phyloP scores from a whole-genome alignment of 2,797 vertebrate genomes.

The Linurgus olivaceus region DNA sequence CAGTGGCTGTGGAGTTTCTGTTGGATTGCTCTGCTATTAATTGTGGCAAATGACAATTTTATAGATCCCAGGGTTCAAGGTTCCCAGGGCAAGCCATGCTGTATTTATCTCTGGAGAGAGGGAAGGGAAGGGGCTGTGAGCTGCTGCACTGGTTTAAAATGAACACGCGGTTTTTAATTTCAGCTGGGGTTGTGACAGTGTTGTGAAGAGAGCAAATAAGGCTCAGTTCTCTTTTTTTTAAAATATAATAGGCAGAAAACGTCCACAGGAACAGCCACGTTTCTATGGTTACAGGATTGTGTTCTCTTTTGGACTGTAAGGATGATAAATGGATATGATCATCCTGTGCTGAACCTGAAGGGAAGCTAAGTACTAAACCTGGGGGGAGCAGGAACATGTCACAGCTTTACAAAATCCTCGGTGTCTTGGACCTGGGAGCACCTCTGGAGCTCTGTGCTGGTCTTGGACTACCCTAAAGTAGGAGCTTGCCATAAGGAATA shows the following conservation, averaged over 20 bases:
- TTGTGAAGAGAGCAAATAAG: constrained; percentile 1
- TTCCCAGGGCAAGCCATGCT: neutral
- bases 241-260: constrained; percentile 53
- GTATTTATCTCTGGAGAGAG: neutral
- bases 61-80: neutral
- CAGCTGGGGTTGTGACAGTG: neutral
- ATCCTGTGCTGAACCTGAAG: neutral
- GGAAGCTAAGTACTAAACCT: neutral
- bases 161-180: neutral
- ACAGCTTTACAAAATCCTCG: neutral
- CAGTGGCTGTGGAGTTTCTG: neutral
- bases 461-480: neutral
- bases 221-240: neutral
- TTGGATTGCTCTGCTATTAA: constrained; percentile 50
- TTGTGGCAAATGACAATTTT: constrained; percentile 52
- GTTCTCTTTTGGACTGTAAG: constrained; percentile 3
- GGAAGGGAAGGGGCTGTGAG: neutral
- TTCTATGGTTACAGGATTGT: constrained; percentile 78
- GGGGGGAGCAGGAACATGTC: neutral
- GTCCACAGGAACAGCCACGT: constrained; percentile 65
- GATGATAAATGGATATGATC: neutral
- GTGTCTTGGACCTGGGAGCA: fast-evolving
- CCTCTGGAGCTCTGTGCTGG: neutral
- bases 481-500: neutral
- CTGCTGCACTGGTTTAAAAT: neutral